A percentile compares a stretch with the other conserved stretches of the same genome.
phyloP scores from a whole-genome alignment of 2,888 invertebrate species.

The Sympetrum striolatum region DNA sequence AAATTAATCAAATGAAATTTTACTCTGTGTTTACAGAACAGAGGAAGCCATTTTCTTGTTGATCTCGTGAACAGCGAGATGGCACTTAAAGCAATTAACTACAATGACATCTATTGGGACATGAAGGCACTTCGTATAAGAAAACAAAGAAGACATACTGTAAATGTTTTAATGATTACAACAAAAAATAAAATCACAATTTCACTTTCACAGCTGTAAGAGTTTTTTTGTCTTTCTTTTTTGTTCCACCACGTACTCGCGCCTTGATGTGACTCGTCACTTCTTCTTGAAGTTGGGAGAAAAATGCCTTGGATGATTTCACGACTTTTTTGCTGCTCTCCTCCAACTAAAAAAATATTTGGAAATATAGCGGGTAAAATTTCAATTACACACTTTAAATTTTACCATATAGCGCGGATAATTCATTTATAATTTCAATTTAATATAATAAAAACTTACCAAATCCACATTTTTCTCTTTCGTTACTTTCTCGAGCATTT shows the following conservation, averaged over 20 bases:
- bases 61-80: conserved; percentile 58
- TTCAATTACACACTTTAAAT: too few relatives aligned
- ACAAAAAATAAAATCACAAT: conserved; percentile 58
- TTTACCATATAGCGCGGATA: conserved; percentile 45
- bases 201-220: conserved; percentile 69
- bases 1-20: conserved; percentile 48
- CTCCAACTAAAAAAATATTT: conserved; percentile 58
- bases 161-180: not conserved
- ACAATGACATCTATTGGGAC: conserved; percentile 10
- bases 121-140: not conserved
- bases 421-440: conserved; percentile 25
- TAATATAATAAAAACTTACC: conserved; percentile 56
- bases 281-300: conserved; percentile 83
- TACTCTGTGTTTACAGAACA: conserved; percentile 60
- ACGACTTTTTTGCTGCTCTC: conserved; percentile 62
- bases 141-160: not conserved
- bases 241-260: conserved; percentile 57
- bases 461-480: conserved; percentile 70
- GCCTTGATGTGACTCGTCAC: conserved; percentile 64
- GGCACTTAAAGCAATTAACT: conserved; percentile 63
- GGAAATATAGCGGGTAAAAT: conserved; percentile 48
- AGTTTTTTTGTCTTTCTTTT: conserved; percentile 54
- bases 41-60: conserved; percentile 60
- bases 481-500: conserved; percentile 67
- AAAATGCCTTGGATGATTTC: conserved; percentile 84